A percentile compares a stretch with the other conserved stretches of the same genome.
phyloP scores from a whole-genome alignment of 2,888 invertebrate species.

The Parnassius orleans region DNA sequence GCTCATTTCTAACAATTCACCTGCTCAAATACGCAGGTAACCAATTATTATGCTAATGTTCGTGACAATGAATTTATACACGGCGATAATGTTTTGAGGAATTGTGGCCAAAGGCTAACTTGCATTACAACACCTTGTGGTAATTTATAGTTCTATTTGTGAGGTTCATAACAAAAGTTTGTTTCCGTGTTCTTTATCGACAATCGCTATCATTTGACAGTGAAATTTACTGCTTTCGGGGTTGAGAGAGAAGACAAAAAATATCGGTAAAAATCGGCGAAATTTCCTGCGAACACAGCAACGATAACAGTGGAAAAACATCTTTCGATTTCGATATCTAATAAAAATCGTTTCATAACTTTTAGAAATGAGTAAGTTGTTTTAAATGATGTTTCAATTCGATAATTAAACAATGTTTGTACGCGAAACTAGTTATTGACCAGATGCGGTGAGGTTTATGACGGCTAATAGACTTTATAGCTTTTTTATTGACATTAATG shows the following conservation, averaged over 20 bases:
- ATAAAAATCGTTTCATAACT: constrained; percentile 1
- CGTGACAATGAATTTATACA: constrained; percentile 60
- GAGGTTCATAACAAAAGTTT: constrained; percentile 69
- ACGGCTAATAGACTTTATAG: constrained; percentile 78
- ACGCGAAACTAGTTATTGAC: constrained; percentile 70
- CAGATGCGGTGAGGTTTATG: constrained; percentile 79
- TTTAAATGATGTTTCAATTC: constrained; percentile 44
- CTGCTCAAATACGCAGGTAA: constrained; percentile 71
- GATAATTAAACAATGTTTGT: constrained; percentile 68
- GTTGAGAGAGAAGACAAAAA: constrained; percentile 20
- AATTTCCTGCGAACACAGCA: constrained; percentile 17
- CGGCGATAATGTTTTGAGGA: constrained; percentile 67
- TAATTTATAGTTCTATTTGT: constrained; percentile 75
- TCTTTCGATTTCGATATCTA: constrained; percentile 5
- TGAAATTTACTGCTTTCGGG: constrained; percentile 56
- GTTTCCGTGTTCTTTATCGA: constrained; percentile 77
- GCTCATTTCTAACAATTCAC: constrained; percentile 60
- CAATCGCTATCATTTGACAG: constrained; percentile 65
- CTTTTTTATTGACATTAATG: constrained; percentile 80
- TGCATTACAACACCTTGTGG: constrained; percentile 70
- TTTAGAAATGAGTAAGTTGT: constrained; percentile 9
- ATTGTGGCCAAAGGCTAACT: constrained; percentile 68
- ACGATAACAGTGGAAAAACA: constrained; percentile 11
- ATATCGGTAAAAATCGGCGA: constrained; percentile 18
- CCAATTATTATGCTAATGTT: constrained; percentile 74